Conservation (phyloP, 2,113 vertebrate species). For the Ptilorrhoa leucosticta region DNA sequence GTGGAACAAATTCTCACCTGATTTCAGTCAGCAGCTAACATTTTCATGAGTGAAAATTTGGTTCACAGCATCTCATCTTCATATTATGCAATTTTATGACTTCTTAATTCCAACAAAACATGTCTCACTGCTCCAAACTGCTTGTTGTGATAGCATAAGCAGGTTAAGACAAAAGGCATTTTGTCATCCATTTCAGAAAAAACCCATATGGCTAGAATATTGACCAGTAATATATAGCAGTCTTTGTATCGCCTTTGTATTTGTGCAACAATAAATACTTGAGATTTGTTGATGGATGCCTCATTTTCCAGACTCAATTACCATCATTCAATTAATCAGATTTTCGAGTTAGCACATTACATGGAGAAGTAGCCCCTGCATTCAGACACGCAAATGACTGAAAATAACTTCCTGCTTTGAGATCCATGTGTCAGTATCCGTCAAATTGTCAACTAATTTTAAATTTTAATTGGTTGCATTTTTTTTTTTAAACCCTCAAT, state of each 20-base stretch:
- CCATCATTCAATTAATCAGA: background rate
- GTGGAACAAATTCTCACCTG: background rate
- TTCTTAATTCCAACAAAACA: background rate
- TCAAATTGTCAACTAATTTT: conserved; percentile 17
- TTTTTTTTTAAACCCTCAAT: background rate
- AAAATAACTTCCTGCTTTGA: conserved; percentile 35
- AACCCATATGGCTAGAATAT: background rate
- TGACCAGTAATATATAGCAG: background rate
- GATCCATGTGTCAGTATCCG: conserved; percentile 19
- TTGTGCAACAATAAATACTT: background rate
- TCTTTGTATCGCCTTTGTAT: background rate
- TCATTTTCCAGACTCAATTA: background rate
- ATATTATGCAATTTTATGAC: background rate
- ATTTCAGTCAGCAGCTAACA: background rate
- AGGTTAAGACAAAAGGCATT: background rate
- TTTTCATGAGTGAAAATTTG: background rate
- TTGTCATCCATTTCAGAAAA: background rate
- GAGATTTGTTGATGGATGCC: background rate
- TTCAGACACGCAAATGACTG: background rate
- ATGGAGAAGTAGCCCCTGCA: background rate
- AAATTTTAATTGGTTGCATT: conserved; percentile 20
- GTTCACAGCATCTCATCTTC: background rate
- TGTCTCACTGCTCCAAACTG: background rate
- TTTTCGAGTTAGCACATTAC: background rate
- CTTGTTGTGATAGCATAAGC: background rate